These are phyloP conservation scores for Deilephila elpenor DNA, from an alignment of 2,888 invertebrate species.

Conservation along the genomic window DNA sequence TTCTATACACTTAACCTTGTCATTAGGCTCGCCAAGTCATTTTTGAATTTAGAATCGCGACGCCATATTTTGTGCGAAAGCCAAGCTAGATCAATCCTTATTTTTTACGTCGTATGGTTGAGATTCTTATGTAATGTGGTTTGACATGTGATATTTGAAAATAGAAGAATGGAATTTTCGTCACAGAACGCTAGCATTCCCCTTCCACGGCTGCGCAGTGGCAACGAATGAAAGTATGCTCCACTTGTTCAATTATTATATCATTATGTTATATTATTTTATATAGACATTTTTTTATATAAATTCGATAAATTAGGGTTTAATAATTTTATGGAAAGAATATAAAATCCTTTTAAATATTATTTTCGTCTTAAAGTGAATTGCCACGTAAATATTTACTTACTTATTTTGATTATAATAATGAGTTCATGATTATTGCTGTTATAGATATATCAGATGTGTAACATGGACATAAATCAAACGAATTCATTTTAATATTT, in stretches of 20 bases:
- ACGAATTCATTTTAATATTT: too few relatives aligned
- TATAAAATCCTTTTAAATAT: too few relatives aligned
- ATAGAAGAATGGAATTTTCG: conserved; percentile 52
- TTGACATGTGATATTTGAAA: conserved; percentile 42
- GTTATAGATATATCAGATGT: too few relatives aligned
- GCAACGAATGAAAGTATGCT: conserved; percentile 47
- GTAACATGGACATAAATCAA: too few relatives aligned
- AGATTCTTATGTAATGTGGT: conserved; percentile 33
- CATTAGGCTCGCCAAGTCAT: conserved; percentile 72
- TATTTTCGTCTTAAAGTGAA: too few relatives aligned
- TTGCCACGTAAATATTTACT: too few relatives aligned
- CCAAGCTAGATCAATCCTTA: conserved; percentile 44
- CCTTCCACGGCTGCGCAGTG: conserved; percentile 48
- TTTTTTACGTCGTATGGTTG: conserved; percentile 36
- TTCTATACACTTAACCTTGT: conserved; percentile 75
- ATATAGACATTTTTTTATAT: not conserved
- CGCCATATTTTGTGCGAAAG: conserved; percentile 41
- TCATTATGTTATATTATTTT: not conserved
- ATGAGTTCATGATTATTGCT: too few relatives aligned
- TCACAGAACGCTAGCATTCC: conserved; percentile 57
- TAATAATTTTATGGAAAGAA: not conserved
- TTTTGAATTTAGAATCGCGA: conserved; percentile 60
- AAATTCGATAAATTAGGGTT: not conserved
- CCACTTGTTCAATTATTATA: conserved; percentile 15
- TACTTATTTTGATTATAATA: not conserved